Percentiles rank a stretch among this genome's conserved stretches.
Evolutionary conservation across 2,888 invertebrate genomes (phyloP).

Genomic region (Drosophila borborema): DNA sequence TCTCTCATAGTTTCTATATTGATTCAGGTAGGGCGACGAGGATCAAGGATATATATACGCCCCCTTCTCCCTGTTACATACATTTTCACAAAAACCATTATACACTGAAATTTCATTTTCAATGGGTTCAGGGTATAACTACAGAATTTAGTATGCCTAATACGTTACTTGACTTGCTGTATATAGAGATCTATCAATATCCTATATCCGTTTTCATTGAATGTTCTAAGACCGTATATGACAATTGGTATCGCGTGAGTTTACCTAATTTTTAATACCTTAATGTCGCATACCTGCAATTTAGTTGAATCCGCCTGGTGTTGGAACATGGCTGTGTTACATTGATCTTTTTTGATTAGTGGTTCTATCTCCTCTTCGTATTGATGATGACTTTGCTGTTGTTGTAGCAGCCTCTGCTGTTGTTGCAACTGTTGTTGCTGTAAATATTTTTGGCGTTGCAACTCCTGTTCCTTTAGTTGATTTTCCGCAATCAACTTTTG

Average conservation of each 20-base stretch:
- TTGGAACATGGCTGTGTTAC: background rate
- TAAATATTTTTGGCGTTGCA: constrained; percentile 38
- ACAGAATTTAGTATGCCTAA: no score
- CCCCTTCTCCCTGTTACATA: no score
- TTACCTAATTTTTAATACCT: background rate
- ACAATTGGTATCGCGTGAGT: no score
- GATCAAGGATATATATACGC: no score
- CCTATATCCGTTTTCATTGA: background rate
- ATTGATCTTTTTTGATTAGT: constrained; percentile 1
- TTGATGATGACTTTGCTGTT: constrained; percentile 7
- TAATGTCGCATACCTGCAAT: background rate
- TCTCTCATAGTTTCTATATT: no score
- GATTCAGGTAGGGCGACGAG: no score
- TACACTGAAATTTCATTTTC: no score
- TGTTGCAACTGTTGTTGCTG: constrained; percentile 28
- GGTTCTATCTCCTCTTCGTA: background rate
- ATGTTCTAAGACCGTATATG: background rate
- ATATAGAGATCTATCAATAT: background rate
- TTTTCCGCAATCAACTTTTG: constrained; percentile 68
- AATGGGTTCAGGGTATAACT: no score
- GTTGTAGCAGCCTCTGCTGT: constrained; percentile 44
- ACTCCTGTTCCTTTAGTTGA: constrained; percentile 58
- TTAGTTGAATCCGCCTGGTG: constrained; percentile 11
- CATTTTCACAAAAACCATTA: no score
- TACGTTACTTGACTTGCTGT: background rate